These are phyloP conservation scores for Protomyctophum bolini DNA, from an alignment of 2,113 vertebrate species.

Conservation along the genomic window DNA sequence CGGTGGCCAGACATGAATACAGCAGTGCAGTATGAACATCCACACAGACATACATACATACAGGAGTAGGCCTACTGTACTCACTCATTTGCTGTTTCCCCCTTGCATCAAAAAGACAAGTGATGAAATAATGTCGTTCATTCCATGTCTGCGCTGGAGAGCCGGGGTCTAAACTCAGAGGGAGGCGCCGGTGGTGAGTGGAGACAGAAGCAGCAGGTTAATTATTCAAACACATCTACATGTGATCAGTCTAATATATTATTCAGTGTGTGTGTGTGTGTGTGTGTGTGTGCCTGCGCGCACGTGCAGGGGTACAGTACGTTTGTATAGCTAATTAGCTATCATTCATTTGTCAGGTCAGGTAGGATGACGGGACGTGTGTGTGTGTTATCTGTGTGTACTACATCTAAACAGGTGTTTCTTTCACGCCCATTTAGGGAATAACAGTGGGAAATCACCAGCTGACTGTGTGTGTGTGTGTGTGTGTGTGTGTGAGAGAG, in stretches of 20 bases:
- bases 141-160: slow-evolving; percentile 14
- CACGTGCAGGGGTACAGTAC: too few species aligned
- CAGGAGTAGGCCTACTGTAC: slow-evolving; percentile 19
- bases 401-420: slow-evolving; percentile 16
- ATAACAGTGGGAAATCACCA: slow-evolving; percentile 37
- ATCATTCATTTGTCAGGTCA: slow-evolving; percentile 1
- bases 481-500: neutral
- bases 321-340: neutral
- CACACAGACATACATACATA: neutral
- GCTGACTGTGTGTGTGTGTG: slow-evolving; percentile 37
- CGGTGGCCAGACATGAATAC: too few species aligned
- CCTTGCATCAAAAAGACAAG: neutral
- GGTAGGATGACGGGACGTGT: neutral
- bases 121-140: neutral
- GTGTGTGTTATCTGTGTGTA: too few species aligned
- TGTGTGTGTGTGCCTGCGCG: slow-evolving; percentile 13
- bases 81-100: slow-evolving; percentile 17
- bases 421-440: neutral
- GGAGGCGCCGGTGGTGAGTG: neutral
- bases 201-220: slow-evolving; percentile 14
- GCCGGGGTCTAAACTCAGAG: slow-evolving; percentile 1
- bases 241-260: slow-evolving; percentile 65
- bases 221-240: slow-evolving; percentile 55
- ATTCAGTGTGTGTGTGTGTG: slow-evolving; percentile 50
- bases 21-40: neutral